Evolutionary conservation across 2,797 vertebrate species (phyloP).

Genomic region (Somateria mollissima): DNA sequence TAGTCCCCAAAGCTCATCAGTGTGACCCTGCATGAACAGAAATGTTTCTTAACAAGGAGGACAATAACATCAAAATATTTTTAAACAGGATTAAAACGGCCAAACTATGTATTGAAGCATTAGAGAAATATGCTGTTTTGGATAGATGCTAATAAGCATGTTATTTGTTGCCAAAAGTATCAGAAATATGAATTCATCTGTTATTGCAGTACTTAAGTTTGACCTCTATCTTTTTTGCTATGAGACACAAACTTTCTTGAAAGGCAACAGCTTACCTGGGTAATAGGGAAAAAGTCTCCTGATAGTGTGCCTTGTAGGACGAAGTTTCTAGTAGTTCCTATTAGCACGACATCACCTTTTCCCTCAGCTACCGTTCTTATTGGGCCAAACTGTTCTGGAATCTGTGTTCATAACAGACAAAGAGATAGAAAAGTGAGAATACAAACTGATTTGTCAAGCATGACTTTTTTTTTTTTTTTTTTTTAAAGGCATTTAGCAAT

Average conservation of each 20-base stretch:
- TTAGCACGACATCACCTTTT: constrained; percentile 89
- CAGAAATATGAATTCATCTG: too few relatives aligned
- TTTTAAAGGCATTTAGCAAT: background rate
- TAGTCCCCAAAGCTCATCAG: constrained; percentile 96
- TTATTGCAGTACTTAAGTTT: background rate
- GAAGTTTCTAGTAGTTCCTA: constrained; percentile 95
- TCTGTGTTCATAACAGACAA: constrained; percentile 77
- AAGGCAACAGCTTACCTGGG: constrained; percentile 83
- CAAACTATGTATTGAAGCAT: background rate
- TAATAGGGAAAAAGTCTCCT: constrained; percentile 91
- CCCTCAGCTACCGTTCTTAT: constrained; percentile 95
- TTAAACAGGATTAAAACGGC: background rate
- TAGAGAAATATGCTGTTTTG: background rate
- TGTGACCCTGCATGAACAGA: constrained; percentile 87
- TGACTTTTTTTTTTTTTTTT: background rate
- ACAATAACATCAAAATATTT: background rate
- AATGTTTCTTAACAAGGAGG: background rate
- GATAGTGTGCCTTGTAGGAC: constrained; percentile 91
- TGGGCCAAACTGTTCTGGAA: constrained; percentile 94
- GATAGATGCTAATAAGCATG: background rate
- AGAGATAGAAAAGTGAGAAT: background rate
- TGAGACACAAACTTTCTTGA: background rate
- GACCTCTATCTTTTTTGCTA: background rate
- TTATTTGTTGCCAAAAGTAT: background rate
- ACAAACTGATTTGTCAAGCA: background rate